phyloP scores from a whole-genome alignment of 2,113 vertebrate genomes.

The Aramus guarauna region DNA sequence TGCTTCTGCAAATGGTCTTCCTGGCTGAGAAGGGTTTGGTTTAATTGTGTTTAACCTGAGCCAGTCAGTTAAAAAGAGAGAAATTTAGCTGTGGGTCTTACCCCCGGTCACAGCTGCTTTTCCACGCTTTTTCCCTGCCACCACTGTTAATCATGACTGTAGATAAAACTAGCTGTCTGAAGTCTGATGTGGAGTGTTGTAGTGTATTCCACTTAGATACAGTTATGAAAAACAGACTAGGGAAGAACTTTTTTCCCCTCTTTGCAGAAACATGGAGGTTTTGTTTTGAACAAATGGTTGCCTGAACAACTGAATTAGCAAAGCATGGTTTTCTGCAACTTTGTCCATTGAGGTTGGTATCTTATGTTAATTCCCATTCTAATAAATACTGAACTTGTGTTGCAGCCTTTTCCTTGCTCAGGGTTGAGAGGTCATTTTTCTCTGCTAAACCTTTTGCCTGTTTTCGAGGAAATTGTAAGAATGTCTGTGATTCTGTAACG shows the following conservation, averaged over 20 bases:
- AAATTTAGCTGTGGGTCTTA: not conserved
- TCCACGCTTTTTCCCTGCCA: not conserved
- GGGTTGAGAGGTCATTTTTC: not conserved
- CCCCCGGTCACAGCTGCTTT: not conserved
- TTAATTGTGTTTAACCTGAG: not conserved
- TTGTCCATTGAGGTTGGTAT: not conserved
- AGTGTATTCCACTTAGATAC: not conserved
- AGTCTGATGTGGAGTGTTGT: not conserved
- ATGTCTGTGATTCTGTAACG: no score
- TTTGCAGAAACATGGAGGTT: not conserved
- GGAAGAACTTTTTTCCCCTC: not conserved
- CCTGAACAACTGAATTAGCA: not conserved
- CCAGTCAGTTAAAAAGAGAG: not conserved
- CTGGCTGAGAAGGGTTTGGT: not conserved
- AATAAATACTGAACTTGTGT: not conserved
- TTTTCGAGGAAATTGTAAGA: not conserved
- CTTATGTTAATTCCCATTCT: not conserved
- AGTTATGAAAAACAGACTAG: not conserved
- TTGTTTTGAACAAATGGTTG: not conserved
- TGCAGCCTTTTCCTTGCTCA: not conserved
- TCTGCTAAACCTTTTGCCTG: not conserved
- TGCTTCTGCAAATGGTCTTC: not conserved
- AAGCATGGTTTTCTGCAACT: not conserved
- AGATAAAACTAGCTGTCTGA: not conserved
- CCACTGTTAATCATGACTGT: accelerated